Conservation (phyloP, 92 coral and sea anemone species). For the Isaurus tuberculatus region DNA sequence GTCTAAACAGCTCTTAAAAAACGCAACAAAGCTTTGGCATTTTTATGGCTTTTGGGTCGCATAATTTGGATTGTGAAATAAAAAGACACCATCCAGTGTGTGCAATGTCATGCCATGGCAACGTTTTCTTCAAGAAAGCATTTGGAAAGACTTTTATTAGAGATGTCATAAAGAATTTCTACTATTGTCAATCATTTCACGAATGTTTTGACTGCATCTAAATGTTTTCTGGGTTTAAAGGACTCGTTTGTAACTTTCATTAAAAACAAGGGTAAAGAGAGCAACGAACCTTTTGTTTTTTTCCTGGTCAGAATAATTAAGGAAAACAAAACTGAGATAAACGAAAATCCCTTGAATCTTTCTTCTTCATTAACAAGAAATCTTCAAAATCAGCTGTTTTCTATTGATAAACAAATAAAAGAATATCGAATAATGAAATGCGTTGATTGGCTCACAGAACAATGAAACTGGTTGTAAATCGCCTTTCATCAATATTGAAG, state of each 20-base stretch:
- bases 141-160: background rate
- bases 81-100: too few relatives aligned
- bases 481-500: conserved; percentile 39
- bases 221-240: background rate
- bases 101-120: conserved; percentile 26
- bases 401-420: conserved; percentile 38
- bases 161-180: background rate
- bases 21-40: too few relatives aligned
- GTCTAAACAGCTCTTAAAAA: background rate
- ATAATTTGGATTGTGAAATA: too few relatives aligned
- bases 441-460: conserved; percentile 27
- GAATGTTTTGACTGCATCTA: conserved; percentile 13
- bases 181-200: conserved; percentile 26
- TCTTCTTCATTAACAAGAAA: background rate
- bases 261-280: background rate
- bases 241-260: background rate
- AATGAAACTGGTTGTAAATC: conserved; percentile 47
- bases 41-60: too few relatives aligned
- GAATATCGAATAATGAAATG: background rate
- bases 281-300: background rate
- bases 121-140: conserved; percentile 10
- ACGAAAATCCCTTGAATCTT: conserved; percentile 16
- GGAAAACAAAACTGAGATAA: background rate
- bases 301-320: too few relatives aligned
- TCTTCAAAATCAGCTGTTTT: conserved; percentile 43